A percentile compares a stretch with the other conserved stretches of the same genome.
phyloP scores from a whole-genome alignment of 2,797 vertebrate species.

The Sus cebifrons region DNA sequence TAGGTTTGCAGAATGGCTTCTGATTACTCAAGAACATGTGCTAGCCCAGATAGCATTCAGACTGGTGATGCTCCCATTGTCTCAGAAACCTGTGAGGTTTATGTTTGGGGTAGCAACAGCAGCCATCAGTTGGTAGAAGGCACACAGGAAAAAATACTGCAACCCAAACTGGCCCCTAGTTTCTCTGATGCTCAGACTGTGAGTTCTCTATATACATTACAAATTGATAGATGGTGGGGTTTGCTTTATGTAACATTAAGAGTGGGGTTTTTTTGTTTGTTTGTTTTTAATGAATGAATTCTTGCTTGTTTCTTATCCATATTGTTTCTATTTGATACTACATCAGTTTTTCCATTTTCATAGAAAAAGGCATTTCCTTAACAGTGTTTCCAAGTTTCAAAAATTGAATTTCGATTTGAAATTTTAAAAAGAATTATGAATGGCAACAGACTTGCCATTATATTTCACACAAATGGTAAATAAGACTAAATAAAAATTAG shows the following conservation, averaged over 20 bases:
- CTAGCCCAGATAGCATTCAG: conserved; percentile 98
- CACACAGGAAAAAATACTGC: conserved; percentile 94
- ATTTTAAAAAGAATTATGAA: conserved; percentile 59
- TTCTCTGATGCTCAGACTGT: conserved; percentile 94
- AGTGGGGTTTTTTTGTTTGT: not conserved
- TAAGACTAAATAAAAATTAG: conserved; percentile 55
- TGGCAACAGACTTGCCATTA: conserved; percentile 33
- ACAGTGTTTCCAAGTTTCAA: conserved; percentile 58
- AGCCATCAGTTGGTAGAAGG: conserved; percentile 94
- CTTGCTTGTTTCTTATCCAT: conserved; percentile 51
- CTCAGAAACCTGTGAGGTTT: conserved; percentile 98
- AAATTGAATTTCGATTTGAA: conserved; percentile 50
- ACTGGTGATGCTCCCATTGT: conserved; percentile 95
- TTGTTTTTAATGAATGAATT: conserved; percentile 57
- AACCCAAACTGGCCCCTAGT: conserved; percentile 93
- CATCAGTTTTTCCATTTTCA: conserved; percentile 56
- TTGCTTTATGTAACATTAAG: conserved; percentile 51
- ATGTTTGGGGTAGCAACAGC: conserved; percentile 95
- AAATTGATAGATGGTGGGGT: not conserved
- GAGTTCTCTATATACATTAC: conserved; percentile 83
- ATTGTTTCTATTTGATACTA: not conserved
- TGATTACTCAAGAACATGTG: conserved; percentile 98
- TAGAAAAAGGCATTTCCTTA: conserved; percentile 49
- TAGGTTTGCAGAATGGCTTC: conserved; percentile 99
- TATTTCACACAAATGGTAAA: conserved; percentile 36